Conservation (phyloP, 2,797 vertebrate genomes). For the Pseudochaenichthys georgianus region DNA sequence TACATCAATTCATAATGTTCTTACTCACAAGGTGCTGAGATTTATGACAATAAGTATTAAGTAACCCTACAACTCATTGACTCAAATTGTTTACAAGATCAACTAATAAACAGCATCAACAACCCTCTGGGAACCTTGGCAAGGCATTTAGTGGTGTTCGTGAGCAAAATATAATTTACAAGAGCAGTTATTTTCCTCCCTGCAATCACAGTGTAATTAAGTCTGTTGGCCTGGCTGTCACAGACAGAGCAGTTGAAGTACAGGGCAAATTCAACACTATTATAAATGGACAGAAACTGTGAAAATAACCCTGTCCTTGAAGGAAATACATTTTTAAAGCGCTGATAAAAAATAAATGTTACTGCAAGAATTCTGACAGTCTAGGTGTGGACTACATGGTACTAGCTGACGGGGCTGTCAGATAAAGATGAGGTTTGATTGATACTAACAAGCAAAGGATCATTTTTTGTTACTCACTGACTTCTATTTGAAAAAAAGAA, state of each 20-base stretch:
- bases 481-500: conserved; percentile 31
- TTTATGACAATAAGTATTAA: background rate
- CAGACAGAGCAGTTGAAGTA: conserved; percentile 21
- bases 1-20: background rate
- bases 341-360: conserved; percentile 60
- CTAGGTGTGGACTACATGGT: conserved; percentile 4
- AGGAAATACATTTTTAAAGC: conserved; percentile 19
- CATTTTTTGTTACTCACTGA: conserved; percentile 23
- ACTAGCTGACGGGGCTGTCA: conserved; percentile 23
- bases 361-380: conserved; percentile 50
- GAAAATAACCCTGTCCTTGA: conserved; percentile 23
- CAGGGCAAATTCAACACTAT: conserved; percentile 5
- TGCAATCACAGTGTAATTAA: conserved; percentile 29
- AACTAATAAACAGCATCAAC: conserved; percentile 4
- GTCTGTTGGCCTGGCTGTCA: conserved; percentile 28
- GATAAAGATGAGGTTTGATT: conserved; percentile 25
- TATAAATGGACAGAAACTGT: conserved; percentile 22
- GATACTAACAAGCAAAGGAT: conserved; percentile 32
- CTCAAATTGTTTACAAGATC: background rate
- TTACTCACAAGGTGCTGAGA: background rate
- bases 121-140: background rate
- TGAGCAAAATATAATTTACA: conserved; percentile 24
- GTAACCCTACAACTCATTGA: background rate
- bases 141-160: conserved; percentile 12
- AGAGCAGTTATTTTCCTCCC: conserved; percentile 29